Evolutionary conservation across 2,888 invertebrate species (phyloP), one percentile per base, ranked within the genome.

Genomic region (Nemurella pictetii): DNA sequence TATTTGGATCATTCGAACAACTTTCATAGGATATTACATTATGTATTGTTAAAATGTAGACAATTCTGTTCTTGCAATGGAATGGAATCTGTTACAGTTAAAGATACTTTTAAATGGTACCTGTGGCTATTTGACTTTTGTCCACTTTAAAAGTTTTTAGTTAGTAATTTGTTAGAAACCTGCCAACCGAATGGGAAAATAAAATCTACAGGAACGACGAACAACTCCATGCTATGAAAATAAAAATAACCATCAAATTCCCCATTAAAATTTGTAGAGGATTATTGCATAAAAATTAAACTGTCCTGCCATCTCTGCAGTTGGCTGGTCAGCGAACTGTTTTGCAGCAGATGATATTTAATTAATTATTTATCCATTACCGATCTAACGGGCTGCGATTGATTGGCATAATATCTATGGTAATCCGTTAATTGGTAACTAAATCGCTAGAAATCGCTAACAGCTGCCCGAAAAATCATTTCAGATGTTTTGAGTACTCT

Each of bases 21-120:
- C 75, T 75, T 75, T 75, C 75, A 27, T 75, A 75, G 75, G 75
- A 75, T 75, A 75, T 75, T 75, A 75, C 75, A 28, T 75, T 27
- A 28, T 27, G 55, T 55, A 55, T 55, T 55, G 55, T 55, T 55
- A 55, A n/a, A 55, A 55, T 20, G 55, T 55, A 55, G 55, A 55
- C 55, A 55, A 55, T n/a, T n/a, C 55, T 55, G 20, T 55, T 55
- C 3, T 15, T 20, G 55, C 20, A 55, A 55, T 55, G 55, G 55
- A 55, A 55, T 55, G 55, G 55, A 55, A 55, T 55, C 55, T 55
- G 55, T 55, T 55, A 55, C 55, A 55, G 55, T 55, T 55, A 55
- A n/a, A n/a, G 55, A 20, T 55, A 20, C 20, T 55, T 55, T 55
- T 12, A 55, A 55, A 55, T 55, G 55, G 55, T 55, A 55, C 55